phyloP scores from a whole-genome alignment of 2,888 invertebrate genomes.

The Sphaerophoria rueppellii region DNA sequence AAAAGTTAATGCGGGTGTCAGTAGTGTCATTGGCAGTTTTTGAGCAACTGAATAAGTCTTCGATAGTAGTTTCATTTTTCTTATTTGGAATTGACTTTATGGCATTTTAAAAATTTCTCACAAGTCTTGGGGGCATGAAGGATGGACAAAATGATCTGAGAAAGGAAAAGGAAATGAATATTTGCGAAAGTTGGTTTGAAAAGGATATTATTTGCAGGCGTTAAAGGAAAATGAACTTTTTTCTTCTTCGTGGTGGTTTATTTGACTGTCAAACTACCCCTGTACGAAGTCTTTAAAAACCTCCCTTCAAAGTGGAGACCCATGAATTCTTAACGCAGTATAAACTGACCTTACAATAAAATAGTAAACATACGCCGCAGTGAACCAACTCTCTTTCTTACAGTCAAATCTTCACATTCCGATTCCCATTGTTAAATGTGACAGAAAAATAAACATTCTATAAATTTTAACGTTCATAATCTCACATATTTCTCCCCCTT shows the following conservation, averaged over 20 bases:
- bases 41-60: neutral
- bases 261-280: no score
- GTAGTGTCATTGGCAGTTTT: slow-evolving; percentile 49
- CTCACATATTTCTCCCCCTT: slow-evolving; percentile 81
- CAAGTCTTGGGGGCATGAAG: slow-evolving; percentile 45
- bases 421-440: no score
- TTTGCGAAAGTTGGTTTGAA: neutral
- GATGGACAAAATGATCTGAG: slow-evolving; percentile 18
- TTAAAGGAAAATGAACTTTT: neutral
- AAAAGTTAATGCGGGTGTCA: slow-evolving; percentile 59
- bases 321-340: no score
- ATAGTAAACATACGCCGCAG: no score
- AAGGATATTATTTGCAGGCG: slow-evolving; percentile 10
- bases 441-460: no score
- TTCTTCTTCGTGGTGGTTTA: no score
- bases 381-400: no score
- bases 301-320: no score
- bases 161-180: neutral
- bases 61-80: slow-evolving; percentile 5
- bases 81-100: slow-evolving; percentile 38
- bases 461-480: no score
- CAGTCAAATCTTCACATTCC: no score
- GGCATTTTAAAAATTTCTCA: slow-evolving; percentile 29
- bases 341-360: no score
- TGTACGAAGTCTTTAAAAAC: no score